Conservation (phyloP, 2,113 vertebrate genomes). For the Fulmarus glacialis region DNA sequence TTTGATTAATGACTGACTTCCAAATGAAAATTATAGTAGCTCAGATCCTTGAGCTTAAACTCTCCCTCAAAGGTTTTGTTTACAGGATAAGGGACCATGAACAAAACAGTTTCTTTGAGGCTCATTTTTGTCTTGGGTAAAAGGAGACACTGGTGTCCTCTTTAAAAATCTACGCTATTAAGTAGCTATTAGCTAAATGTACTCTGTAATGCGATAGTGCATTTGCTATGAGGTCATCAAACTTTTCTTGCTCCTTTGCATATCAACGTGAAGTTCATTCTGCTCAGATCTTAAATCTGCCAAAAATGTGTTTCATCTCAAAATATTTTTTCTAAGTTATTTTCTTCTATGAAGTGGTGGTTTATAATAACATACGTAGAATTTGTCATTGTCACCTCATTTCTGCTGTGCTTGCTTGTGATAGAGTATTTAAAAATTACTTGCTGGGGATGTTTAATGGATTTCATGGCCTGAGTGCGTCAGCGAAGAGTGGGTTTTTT, state of each 20-base stretch:
- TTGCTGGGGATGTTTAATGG: background rate
- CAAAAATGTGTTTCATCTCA: background rate
- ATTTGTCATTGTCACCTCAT: background rate
- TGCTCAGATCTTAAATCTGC: background rate
- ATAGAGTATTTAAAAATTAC: background rate
- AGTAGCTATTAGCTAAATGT: background rate
- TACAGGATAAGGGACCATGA: background rate
- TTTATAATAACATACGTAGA: background rate
- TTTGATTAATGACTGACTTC: background rate
- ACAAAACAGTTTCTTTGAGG: background rate
- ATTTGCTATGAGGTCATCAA: background rate
- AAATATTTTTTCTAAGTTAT: background rate
- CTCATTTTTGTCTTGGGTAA: background rate
- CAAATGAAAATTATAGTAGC: background rate
- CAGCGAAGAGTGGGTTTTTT: background rate
- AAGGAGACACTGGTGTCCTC: background rate
- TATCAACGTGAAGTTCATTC: background rate
- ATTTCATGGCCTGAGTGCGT: background rate
- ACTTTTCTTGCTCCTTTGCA: background rate
- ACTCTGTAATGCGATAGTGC: background rate
- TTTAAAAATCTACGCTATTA: background rate
- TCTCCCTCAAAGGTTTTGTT: background rate
- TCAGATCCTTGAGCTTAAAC: background rate
- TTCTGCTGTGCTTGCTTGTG: background rate
- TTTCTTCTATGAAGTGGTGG: background rate